phyloP scores from a whole-genome alignment of 1,140 invertebrate species.

The Asbolus verrucosus region DNA sequence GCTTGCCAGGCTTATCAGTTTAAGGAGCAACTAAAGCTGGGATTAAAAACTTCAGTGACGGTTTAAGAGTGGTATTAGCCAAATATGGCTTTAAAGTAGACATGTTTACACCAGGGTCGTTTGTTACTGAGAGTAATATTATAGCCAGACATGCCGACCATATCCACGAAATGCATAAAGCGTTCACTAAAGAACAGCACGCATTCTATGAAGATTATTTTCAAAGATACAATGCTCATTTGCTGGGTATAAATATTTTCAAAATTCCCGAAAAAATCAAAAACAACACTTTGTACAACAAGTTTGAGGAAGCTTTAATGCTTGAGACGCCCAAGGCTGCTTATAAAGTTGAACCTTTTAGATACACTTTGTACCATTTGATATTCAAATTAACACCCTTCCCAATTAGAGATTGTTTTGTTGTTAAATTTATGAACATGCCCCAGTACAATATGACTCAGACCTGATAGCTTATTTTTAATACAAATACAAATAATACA shows the following conservation, averaged over 20 bases:
- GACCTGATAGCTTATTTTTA: slow-evolving; percentile 5
- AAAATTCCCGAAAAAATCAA: slow-evolving; percentile 63
- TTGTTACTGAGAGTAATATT: slow-evolving; percentile 70
- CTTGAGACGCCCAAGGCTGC: slow-evolving; percentile 65
- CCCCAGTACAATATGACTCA: slow-evolving; percentile 61
- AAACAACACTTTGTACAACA: slow-evolving; percentile 66
- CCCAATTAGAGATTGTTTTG: slow-evolving; percentile 68
- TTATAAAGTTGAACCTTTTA: slow-evolving; percentile 70
- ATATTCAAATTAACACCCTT: slow-evolving; percentile 68
- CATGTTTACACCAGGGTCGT: slow-evolving; percentile 80
- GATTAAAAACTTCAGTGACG: slow-evolving; percentile 76
- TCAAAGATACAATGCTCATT: slow-evolving; percentile 67
- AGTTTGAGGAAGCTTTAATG: slow-evolving; percentile 69
- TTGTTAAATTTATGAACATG: slow-evolving; percentile 68
- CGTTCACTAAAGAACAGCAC: slow-evolving; percentile 68
- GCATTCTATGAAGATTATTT: slow-evolving; percentile 71
- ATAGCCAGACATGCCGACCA: slow-evolving; percentile 67
- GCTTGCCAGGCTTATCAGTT: slow-evolving; percentile 77
- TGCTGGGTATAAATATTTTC: slow-evolving; percentile 64
- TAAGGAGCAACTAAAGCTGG: slow-evolving; percentile 88
- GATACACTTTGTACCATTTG: slow-evolving; percentile 68
- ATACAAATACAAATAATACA: too few species aligned
- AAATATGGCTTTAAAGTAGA: slow-evolving; percentile 81
- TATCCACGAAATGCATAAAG: slow-evolving; percentile 68
- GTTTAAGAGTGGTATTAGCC: slow-evolving; percentile 79